Percentiles rank a stretch among this genome's conserved stretches.
Evolutionary conservation across 2,888 invertebrate species (phyloP).

Genomic region (Morinoia aosen): DNA sequence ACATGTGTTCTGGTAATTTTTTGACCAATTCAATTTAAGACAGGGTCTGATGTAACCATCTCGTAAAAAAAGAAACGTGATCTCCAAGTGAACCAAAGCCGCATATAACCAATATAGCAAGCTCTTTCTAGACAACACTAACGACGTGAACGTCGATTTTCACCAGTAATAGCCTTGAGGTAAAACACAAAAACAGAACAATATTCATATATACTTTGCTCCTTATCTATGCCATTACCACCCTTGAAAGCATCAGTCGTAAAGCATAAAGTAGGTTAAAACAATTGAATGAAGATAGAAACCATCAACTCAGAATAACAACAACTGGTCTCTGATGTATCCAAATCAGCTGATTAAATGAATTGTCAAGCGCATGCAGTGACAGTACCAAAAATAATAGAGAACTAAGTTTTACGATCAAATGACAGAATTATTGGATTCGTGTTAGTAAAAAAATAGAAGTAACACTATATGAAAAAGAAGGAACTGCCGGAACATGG

Average conservation of each 20-base stretch:
- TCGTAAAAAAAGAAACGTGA: no score
- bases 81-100: no score
- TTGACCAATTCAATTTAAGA: no score
- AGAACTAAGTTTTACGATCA: background rate
- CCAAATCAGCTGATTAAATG: background rate
- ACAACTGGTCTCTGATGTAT: background rate
- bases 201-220: background rate
- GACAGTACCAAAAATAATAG: background rate
- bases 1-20: no score
- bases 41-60: no score
- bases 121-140: no score
- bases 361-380: background rate
- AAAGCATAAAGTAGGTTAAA: background rate
- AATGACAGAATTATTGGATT: background rate
- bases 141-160: no score
- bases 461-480: background rate
- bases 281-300: background rate
- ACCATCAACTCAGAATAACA: background rate
- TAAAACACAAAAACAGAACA: no score
- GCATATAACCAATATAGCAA: no score
- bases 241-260: background rate
- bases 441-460: background rate
- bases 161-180: no score
- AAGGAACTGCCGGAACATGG: conserved; percentile 39
- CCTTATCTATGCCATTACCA: background rate